phyloP scores from a whole-genome alignment of 2,797 vertebrate genomes.

The Catostomus latipinnis region DNA sequence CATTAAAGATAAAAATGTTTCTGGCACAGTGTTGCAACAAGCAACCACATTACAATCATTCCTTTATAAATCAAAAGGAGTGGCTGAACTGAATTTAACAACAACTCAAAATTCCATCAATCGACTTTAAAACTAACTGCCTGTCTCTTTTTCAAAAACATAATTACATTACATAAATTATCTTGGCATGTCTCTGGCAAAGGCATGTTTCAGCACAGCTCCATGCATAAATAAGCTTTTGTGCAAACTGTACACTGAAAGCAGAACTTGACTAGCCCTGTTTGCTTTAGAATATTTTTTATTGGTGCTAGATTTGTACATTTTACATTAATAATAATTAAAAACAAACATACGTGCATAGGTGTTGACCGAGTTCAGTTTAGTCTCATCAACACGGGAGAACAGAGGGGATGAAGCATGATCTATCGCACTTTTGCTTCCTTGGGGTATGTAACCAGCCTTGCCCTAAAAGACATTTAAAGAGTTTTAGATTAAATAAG shows the following conservation, averaged over 20 bases:
- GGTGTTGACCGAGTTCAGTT: conserved; percentile 75
- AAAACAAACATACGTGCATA: conserved; percentile 73
- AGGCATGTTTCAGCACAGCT: conserved; percentile 36
- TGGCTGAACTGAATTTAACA: neutral
- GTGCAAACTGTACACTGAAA: conserved; percentile 15
- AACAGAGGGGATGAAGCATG: conserved; percentile 79
- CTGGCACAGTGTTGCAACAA: neutral
- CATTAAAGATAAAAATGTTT: neutral
- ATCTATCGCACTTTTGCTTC: conserved; percentile 74
- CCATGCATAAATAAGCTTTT: conserved; percentile 17
- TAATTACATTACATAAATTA: conserved; percentile 28
- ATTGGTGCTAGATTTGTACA: neutral
- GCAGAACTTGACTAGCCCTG: neutral
- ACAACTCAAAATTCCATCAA: neutral
- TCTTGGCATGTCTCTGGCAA: conserved; percentile 26
- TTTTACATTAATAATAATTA: neutral
- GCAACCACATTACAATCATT: neutral
- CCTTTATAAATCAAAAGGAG: neutral
- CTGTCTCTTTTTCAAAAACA: conserved; percentile 4
- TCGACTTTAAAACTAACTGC: neutral
- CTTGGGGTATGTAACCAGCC: conserved; percentile 75
- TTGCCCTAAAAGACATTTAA: conserved; percentile 71
- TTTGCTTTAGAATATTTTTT: neutral
- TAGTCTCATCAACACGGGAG: conserved; percentile 76
- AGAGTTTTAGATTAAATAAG: neutral